Conservation (phyloP, 2,113 vertebrate genomes). For the Crotophaga sulcirostris region DNA sequence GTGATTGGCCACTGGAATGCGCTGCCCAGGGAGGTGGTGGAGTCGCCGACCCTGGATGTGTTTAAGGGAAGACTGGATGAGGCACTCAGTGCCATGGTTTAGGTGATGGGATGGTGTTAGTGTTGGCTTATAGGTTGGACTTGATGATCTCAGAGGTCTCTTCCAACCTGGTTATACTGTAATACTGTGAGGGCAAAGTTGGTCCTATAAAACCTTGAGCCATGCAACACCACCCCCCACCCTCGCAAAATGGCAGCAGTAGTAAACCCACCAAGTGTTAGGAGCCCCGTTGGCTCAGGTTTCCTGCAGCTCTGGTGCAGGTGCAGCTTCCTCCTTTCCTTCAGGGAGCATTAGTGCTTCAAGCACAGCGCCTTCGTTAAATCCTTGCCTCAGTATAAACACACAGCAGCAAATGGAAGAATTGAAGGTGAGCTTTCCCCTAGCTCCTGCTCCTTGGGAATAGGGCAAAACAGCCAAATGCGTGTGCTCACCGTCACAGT, state of each 20-base stretch:
- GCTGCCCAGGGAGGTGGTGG: too few relatives aligned
- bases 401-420: background rate
- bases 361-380: background rate
- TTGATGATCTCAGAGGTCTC: too few relatives aligned
- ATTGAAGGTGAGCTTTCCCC: background rate
- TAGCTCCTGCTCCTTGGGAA: background rate
- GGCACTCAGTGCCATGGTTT: too few relatives aligned
- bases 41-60: too few relatives aligned
- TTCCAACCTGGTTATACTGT: too few relatives aligned
- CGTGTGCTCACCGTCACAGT: rapidly evolving
- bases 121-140: too few relatives aligned
- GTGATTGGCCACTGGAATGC: too few relatives aligned
- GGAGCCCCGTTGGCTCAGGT: background rate
- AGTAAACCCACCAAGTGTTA: too few relatives aligned
- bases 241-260: background rate
- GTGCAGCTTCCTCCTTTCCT: background rate
- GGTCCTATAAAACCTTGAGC: background rate
- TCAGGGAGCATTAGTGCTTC: background rate
- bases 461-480: background rate
- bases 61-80: too few relatives aligned
- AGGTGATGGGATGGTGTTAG: too few relatives aligned
- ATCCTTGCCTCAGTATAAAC: rapidly evolving
- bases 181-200: background rate
- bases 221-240: too few relatives aligned
- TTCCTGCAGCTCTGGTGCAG: background rate